Evolutionary conservation across 2,888 invertebrate genomes (phyloP).

Genomic region (Panorpa germanica): DNA sequence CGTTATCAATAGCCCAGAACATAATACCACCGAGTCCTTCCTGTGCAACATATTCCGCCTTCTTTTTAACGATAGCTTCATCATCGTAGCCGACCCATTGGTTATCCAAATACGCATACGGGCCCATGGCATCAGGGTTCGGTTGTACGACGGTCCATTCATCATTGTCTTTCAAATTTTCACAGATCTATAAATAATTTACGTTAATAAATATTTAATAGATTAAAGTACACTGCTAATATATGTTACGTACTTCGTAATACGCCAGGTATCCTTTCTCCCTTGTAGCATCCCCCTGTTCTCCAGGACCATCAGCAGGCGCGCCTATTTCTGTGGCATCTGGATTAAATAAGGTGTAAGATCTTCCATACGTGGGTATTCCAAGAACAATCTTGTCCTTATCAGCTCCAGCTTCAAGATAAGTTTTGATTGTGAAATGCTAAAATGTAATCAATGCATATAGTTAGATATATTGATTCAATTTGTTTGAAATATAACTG

Average conservation of each 20-base stretch:
- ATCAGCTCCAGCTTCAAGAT: constrained; percentile 61
- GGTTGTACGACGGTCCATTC: constrained; percentile 73
- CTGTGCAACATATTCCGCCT: constrained; percentile 71
- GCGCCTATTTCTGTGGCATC: constrained; percentile 73
- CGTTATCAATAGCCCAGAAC: constrained; percentile 68
- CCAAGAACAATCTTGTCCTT: constrained; percentile 65
- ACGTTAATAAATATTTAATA: constrained; percentile 6
- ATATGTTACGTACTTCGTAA: constrained; percentile 48
- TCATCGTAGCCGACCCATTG: constrained; percentile 94
- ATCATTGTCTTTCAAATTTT: constrained; percentile 50
- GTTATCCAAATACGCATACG: constrained; percentile 69
- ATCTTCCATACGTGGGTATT: constrained; percentile 78
- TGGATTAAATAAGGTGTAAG: constrained; percentile 73
- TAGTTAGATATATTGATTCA: neutral
- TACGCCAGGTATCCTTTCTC: constrained; percentile 88
- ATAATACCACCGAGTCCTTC: constrained; percentile 59
- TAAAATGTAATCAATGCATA: constrained; percentile 21
- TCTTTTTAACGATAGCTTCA: constrained; percentile 58
- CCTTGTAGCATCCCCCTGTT: constrained; percentile 75
- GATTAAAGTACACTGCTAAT: constrained; percentile 1
- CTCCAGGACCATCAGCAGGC: constrained; percentile 79
- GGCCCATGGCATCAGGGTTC: constrained; percentile 68
- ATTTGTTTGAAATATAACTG: constrained; percentile 3
- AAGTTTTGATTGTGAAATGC: constrained; percentile 74
- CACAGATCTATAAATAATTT: constrained; percentile 50